These are phyloP conservation scores for Threskiornis aethiopicus DNA, from an alignment of 2,797 vertebrate genomes.

Conservation along the genomic window DNA sequence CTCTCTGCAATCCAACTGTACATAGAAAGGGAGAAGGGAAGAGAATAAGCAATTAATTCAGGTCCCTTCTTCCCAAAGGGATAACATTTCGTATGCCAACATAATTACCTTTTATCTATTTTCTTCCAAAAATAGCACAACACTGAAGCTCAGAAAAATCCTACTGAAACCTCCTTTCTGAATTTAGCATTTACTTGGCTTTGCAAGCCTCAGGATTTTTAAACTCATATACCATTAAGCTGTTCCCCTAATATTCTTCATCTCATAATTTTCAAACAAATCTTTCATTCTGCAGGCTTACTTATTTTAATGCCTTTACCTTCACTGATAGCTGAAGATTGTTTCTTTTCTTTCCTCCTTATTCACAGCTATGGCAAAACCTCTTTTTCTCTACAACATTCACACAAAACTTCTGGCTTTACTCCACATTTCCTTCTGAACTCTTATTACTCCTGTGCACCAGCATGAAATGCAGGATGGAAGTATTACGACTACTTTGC, in stretches of 20 bases:
- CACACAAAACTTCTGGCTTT: not conserved
- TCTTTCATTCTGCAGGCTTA: not conserved
- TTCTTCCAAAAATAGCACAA: not conserved
- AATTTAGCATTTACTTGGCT: not conserved
- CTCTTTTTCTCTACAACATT: not conserved
- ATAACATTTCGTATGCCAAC: not conserved
- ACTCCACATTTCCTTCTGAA: not conserved
- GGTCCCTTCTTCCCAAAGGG: not conserved
- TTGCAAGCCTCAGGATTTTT: not conserved
- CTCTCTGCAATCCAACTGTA: not conserved
- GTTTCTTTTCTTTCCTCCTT: not conserved
- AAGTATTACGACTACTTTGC: not conserved
- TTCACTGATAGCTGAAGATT: not conserved
- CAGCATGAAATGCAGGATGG: not conserved
- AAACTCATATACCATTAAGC: not conserved
- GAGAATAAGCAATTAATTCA: not conserved
- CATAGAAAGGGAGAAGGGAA: not conserved
- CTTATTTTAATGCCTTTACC: not conserved
- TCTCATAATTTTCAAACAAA: not conserved
- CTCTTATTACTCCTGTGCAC: not conserved
- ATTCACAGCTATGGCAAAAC: not conserved
- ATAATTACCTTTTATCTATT: not conserved
- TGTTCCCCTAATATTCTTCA: not conserved
- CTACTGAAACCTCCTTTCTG: not conserved
- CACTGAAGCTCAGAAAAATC: not conserved